A percentile compares a stretch with the other conserved stretches of the same genome.
phyloP scores from a whole-genome alignment of 2,888 invertebrate genomes.

The Plagodis dolabraria region DNA sequence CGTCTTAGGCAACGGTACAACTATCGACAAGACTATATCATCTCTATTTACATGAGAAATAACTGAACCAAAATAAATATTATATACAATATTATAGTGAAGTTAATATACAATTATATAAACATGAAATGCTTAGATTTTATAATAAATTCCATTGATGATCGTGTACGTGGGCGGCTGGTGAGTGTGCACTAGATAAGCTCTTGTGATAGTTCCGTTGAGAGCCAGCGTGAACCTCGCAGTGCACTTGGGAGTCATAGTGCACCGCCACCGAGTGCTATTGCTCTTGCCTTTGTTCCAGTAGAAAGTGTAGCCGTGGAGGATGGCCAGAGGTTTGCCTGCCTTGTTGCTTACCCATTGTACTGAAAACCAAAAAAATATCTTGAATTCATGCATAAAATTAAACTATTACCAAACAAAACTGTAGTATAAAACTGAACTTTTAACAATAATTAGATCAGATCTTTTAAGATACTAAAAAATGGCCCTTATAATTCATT shows the following conservation, averaged over 20 bases:
- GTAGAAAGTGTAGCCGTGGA: slow-evolving; percentile 35
- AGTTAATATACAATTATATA: no score
- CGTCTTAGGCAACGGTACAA: no score
- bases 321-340: slow-evolving; percentile 37
- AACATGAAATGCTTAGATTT: slow-evolving; percentile 1
- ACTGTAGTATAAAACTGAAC: no score
- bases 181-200: slow-evolving; percentile 4
- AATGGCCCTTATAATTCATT: no score
- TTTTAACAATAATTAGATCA: no score
- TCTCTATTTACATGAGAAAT: no score
- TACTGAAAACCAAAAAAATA: slow-evolving; percentile 33
- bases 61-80: no score
- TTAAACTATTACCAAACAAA: no score
- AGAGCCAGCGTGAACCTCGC: slow-evolving; percentile 6
- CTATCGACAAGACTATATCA: no score
- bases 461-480: no score
- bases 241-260: slow-evolving; percentile 6
- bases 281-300: slow-evolving; percentile 6
- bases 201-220: background rate
- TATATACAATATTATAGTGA: no score
- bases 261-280: slow-evolving; percentile 27
- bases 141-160: slow-evolving; percentile 8
- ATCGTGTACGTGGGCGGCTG: slow-evolving; percentile 10
- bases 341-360: slow-evolving; percentile 28
- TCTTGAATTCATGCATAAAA: no score